These are phyloP conservation scores for Chiloscyllium plagiosum DNA, from an alignment of 2,113 vertebrate species.

Conservation along the genomic window DNA sequence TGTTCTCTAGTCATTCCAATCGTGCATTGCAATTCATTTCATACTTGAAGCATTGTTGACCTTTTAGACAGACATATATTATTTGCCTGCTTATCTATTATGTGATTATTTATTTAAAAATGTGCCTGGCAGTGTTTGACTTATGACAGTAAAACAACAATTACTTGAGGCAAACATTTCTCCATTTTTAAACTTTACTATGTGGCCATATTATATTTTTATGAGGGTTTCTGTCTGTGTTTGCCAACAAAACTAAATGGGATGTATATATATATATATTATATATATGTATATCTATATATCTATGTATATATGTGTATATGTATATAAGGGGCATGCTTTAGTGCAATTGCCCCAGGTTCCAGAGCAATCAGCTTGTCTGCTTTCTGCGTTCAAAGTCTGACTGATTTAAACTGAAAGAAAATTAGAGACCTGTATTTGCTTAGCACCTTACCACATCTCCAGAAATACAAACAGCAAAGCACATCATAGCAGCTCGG, in stretches of 20 bases:
- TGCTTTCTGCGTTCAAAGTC: not conserved
- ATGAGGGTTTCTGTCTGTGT: not conserved
- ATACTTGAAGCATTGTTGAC: not conserved
- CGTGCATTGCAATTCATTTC: not conserved
- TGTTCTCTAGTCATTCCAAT: not conserved
- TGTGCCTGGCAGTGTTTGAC: not conserved
- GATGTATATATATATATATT: not conserved
- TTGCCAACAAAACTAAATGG: slow-evolving; percentile 19
- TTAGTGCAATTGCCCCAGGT: not conserved
- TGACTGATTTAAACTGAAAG: not conserved
- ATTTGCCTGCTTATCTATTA: not conserved
- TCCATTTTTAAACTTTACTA: slow-evolving; percentile 20
- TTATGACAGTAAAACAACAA: slow-evolving; percentile 1
- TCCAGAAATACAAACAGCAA: too few species aligned
- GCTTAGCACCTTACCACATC: not conserved
- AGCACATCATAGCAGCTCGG: too few species aligned
- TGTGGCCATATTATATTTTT: not conserved
- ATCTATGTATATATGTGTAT: too few species aligned
- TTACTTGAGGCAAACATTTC: not conserved
- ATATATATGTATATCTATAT: too few species aligned
- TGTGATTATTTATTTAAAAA: slow-evolving; percentile 32
- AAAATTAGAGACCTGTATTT: not conserved
- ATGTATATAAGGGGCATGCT: not conserved
- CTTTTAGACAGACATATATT: not conserved
- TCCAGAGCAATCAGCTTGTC: not conserved